A percentile compares a stretch with the other conserved stretches of the same genome.
Conservation (phyloP, 2,113 vertebrate genomes). For the Istiophorus platypterus region DNA sequence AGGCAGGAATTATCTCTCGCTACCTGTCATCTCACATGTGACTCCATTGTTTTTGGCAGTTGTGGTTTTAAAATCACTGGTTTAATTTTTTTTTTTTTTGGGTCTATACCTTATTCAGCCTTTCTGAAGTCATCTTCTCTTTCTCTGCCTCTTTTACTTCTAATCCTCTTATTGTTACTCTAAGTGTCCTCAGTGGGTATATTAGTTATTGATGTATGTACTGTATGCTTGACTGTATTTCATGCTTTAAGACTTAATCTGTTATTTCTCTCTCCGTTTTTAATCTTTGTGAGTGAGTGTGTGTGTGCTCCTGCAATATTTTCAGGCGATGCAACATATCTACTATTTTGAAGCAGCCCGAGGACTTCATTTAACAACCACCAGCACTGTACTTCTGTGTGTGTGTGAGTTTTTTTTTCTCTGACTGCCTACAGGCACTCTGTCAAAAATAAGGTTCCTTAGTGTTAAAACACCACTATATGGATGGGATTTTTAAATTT, state of each 20-base stretch:
- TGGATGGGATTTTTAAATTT: constrained; percentile 20
- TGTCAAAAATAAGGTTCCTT: constrained; percentile 28
- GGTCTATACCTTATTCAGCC: neutral
- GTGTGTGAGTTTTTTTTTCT: neutral
- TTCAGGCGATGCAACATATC: constrained; percentile 26
- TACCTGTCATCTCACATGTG: constrained; percentile 55
- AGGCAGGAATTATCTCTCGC: constrained; percentile 35
- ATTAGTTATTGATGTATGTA: constrained; percentile 11
- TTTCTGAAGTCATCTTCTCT: neutral
- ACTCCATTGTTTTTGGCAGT: constrained; percentile 45
- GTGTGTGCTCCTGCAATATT: constrained; percentile 18
- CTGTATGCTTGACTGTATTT: constrained; percentile 27
- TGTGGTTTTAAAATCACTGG: constrained; percentile 33
- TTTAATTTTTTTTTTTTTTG: neutral
- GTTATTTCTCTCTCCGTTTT: neutral
- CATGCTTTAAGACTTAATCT: constrained; percentile 9
- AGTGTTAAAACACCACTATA: constrained; percentile 45
- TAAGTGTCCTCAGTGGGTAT: constrained; percentile 38
- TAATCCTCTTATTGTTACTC: neutral
- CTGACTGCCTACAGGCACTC: constrained; percentile 16
- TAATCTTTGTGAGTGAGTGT: neutral
- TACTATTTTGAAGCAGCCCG: constrained; percentile 37
- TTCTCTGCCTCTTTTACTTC: neutral
- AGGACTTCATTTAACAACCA: constrained; percentile 51
- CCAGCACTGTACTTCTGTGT: neutral